Evolutionary conservation across 30 jellyfish, hydroid and myxozoan species (phyloP).

Genomic region (Phacellophora camtschatica): DNA sequence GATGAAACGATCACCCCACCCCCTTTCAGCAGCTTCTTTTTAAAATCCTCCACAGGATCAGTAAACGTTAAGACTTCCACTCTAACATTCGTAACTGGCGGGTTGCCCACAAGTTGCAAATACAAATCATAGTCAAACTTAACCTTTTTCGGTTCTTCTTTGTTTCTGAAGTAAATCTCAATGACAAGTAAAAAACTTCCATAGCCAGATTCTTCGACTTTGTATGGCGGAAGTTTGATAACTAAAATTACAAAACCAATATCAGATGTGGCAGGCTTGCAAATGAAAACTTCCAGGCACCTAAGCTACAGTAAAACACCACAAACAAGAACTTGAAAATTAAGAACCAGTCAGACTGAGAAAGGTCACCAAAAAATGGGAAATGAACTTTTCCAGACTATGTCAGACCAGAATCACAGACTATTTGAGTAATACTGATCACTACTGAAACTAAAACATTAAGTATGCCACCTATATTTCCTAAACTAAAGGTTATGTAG

Average conservation of each 20-base stretch:
- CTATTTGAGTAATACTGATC: no score
- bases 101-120: constrained; percentile 90
- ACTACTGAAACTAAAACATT: no score
- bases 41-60: constrained; percentile 93
- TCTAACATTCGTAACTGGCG: constrained; percentile 87
- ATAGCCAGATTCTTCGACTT: constrained; percentile 97
- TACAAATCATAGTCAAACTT: constrained; percentile 83
- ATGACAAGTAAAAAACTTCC: constrained; percentile 84
- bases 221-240: constrained; percentile 93
- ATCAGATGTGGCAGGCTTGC: not conserved
- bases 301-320: not conserved
- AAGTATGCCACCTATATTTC: no score
- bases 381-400: no score
- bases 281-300: not conserved
- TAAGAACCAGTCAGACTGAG: no score
- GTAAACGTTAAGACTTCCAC: constrained; percentile 89
- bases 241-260: constrained; percentile 46
- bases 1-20: constrained; percentile 90
- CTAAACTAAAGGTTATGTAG: no score
- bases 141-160: constrained; percentile 94
- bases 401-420: no score
- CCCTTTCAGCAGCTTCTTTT: constrained; percentile 81
- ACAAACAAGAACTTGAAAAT: no score
- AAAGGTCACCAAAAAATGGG: no score
- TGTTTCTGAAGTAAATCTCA: constrained; percentile 87